Percentiles rank a stretch among this genome's conserved stretches.
phyloP scores from a whole-genome alignment of 2,888 invertebrate genomes.

The Biston stratarius region DNA sequence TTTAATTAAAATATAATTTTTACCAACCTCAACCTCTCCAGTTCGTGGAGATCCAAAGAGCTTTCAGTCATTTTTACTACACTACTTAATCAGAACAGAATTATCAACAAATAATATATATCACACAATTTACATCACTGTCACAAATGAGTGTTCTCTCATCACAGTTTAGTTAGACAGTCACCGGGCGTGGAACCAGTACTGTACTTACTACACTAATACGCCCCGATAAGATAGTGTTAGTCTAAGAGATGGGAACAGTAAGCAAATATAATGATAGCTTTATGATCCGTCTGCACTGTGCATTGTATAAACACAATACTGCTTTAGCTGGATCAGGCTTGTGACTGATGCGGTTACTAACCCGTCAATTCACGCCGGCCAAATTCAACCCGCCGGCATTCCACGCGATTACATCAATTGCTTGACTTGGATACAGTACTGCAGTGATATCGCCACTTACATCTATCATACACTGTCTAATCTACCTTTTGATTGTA shows the following conservation, averaged over 20 bases:
- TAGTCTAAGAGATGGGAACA: slow-evolving; percentile 67
- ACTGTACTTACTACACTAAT: slow-evolving; percentile 65
- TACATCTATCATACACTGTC: neutral
- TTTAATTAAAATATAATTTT: neutral
- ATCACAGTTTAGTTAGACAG: slow-evolving; percentile 58
- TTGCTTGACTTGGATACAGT: slow-evolving; percentile 40
- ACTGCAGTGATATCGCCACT: slow-evolving; percentile 31
- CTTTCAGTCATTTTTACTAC: slow-evolving; percentile 68
- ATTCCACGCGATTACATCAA: slow-evolving; percentile 18
- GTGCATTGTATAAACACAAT: slow-evolving; percentile 55
- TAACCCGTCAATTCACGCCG: slow-evolving; percentile 23
- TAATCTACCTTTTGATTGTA: neutral
- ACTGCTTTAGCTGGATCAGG: slow-evolving; percentile 47
- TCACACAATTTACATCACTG: slow-evolving; percentile 48
- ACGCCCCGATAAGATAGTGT: slow-evolving; percentile 75
- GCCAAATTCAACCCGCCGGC: neutral
- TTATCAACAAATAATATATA: slow-evolving; percentile 39
- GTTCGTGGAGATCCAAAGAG: slow-evolving; percentile 68
- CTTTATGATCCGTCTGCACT: slow-evolving; percentile 48
- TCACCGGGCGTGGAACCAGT: slow-evolving; percentile 61
- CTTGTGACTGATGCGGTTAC: slow-evolving; percentile 50
- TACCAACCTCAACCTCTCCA: slow-evolving; percentile 75
- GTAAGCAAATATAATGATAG: slow-evolving; percentile 62
- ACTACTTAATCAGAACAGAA: slow-evolving; percentile 24
- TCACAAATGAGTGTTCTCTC: slow-evolving; percentile 50